These are phyloP conservation scores for Nycticebus coucang DNA, from an alignment of 2,113 vertebrate genomes.

Conservation along the genomic window DNA sequence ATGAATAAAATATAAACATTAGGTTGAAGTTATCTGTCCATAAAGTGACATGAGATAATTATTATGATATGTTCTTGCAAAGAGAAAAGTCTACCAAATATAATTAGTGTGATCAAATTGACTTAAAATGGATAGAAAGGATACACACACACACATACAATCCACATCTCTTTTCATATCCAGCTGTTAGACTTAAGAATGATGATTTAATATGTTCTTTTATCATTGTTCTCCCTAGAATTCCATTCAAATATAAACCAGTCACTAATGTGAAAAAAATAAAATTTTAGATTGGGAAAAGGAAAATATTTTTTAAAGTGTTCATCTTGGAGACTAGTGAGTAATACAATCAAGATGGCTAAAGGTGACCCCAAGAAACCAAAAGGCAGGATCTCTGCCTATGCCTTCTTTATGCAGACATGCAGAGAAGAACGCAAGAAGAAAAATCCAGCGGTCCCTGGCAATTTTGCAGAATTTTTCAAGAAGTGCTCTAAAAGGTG, in stretches of 20 bases:
- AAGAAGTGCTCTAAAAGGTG: too few relatives aligned
- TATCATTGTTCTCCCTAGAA: neutral
- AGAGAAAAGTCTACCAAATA: neutral
- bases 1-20: neutral
- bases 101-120: neutral
- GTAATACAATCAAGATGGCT: too few relatives aligned
- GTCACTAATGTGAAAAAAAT: neutral
- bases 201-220: neutral
- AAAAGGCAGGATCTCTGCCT: too few relatives aligned
- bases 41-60: neutral
- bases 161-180: neutral
- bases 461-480: too few relatives aligned
- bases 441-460: too few relatives aligned
- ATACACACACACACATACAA: neutral
- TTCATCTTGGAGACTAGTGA: too few relatives aligned
- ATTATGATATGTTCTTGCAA: neutral
- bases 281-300: neutral
- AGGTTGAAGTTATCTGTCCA: neutral
- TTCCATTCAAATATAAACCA: neutral
- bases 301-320: neutral
- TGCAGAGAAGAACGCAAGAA: too few relatives aligned
- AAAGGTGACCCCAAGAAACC: too few relatives aligned
- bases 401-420: too few relatives aligned
- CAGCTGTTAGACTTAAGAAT: neutral
- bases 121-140: neutral